Percentiles rank a stretch among this genome's conserved stretches.
These are phyloP conservation scores for Beaufortia kweichowensis DNA, from an alignment of 2,113 vertebrate genomes.

Conservation along the genomic window DNA sequence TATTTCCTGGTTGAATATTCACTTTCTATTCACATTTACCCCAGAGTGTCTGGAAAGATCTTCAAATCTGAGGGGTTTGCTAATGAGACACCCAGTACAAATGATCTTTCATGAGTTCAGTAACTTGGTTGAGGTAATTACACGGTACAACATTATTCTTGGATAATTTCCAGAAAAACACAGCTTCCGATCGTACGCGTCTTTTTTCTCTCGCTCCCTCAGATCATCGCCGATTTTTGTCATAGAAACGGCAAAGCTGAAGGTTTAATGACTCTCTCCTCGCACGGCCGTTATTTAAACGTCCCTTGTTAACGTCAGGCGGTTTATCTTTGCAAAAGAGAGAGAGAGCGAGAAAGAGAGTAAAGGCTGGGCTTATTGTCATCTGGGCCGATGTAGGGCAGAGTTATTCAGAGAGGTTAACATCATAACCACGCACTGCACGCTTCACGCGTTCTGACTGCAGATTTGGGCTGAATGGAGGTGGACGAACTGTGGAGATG, in stretches of 20 bases:
- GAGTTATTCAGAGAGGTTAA: constrained; percentile 34
- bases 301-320: constrained; percentile 54
- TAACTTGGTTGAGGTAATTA: constrained; percentile 80
- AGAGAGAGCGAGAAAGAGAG: constrained; percentile 13
- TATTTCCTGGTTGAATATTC: constrained; percentile 58
- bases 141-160: constrained; percentile 77
- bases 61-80: constrained; percentile 74
- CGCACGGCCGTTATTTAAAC: constrained; percentile 52
- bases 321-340: constrained; percentile 30
- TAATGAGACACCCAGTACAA: constrained; percentile 81
- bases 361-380: constrained; percentile 6
- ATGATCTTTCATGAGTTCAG: constrained; percentile 78
- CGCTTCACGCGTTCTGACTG: neutral
- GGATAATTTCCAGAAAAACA: constrained; percentile 76
- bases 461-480: constrained; percentile 51
- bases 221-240: constrained; percentile 52
- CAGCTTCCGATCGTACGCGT: constrained; percentile 71
- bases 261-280: constrained; percentile 54
- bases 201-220: constrained; percentile 50
- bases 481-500: constrained; percentile 17
- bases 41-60: constrained; percentile 72
- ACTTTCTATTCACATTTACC: constrained; percentile 66
- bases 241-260: constrained; percentile 53
- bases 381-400: neutral
- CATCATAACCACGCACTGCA: constrained; percentile 4